Percentiles rank a stretch among this genome's conserved stretches.
These are phyloP conservation scores for Gambusia affinis DNA, from an alignment of 2,113 vertebrate species.

Conservation along the genomic window DNA sequence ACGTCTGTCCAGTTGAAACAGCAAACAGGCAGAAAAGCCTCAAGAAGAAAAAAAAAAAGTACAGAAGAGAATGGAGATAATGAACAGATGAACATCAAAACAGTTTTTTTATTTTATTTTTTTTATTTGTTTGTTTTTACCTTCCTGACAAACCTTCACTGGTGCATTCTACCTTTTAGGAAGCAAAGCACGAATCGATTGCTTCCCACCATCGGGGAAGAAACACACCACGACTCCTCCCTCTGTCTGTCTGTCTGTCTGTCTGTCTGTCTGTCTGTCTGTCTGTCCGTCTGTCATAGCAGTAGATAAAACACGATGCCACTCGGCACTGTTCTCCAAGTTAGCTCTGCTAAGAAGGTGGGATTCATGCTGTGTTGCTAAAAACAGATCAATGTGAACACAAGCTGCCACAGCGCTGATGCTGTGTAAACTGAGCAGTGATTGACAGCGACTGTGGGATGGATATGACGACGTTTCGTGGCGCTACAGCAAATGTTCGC, in stretches of 20 bases:
- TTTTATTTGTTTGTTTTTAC: too few species aligned
- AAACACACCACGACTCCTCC: background rate
- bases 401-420: slow-evolving; percentile 22
- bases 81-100: slow-evolving; percentile 3
- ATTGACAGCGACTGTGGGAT: slow-evolving; percentile 63
- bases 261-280: too few species aligned
- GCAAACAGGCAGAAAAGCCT: slow-evolving; percentile 1
- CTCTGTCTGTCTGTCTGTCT: background rate
- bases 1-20: slow-evolving; percentile 30
- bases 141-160: background rate
- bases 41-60: background rate
- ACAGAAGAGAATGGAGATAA: slow-evolving; percentile 7
- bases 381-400: slow-evolving; percentile 56
- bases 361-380: slow-evolving; percentile 41
- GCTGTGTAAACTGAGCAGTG: slow-evolving; percentile 50
- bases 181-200: slow-evolving; percentile 1
- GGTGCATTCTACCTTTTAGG: slow-evolving; percentile 7
- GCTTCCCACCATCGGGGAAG: slow-evolving; percentile 24
- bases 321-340: slow-evolving; percentile 13
- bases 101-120: background rate
- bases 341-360: slow-evolving; percentile 27
- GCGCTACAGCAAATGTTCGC: slow-evolving; percentile 52
- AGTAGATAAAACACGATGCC: slow-evolving; percentile 13
- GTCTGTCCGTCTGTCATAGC: slow-evolving; percentile 7
- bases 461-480: slow-evolving; percentile 51